Conservation (phyloP, 53 echinoderm and acorn worm genomes). For the Antedon mediterranea region DNA sequence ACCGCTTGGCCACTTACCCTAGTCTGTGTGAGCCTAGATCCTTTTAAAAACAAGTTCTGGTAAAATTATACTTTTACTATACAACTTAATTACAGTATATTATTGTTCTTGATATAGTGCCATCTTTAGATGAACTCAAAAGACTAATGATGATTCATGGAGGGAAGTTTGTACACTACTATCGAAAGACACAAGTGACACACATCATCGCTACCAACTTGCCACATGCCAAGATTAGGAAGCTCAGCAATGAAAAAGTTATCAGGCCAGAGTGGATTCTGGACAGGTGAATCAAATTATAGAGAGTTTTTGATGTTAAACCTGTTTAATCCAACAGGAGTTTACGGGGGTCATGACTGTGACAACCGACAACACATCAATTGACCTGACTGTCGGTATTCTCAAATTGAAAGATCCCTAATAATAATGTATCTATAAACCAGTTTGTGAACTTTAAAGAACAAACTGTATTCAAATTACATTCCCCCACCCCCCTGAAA, state of each 20-base stretch:
- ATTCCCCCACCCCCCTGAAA: no score
- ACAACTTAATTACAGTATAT: not conserved
- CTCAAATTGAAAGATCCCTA: no score
- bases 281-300: constrained; percentile 74
- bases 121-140: constrained; percentile 81
- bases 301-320: no score
- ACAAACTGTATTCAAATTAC: no score
- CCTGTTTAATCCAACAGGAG: no score
- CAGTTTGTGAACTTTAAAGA: no score
- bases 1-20: not conserved
- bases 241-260: constrained; percentile 71
- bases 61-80: not conserved
- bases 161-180: constrained; percentile 57
- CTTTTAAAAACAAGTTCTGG: not conserved
- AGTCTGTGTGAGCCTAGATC: not conserved
- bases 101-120: constrained; percentile 37
- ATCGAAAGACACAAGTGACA: constrained; percentile 60
- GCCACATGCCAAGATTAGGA: constrained; percentile 74
- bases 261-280: constrained; percentile 83
- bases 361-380: no score
- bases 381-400: no score
- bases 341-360: no score
- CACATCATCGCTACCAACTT: constrained; percentile 87
- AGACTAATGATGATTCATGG: constrained; percentile 85
- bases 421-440: no score